These are phyloP conservation scores for Diabrotica balteata DNA, from an alignment of 2,888 invertebrate genomes.

Conservation along the genomic window DNA sequence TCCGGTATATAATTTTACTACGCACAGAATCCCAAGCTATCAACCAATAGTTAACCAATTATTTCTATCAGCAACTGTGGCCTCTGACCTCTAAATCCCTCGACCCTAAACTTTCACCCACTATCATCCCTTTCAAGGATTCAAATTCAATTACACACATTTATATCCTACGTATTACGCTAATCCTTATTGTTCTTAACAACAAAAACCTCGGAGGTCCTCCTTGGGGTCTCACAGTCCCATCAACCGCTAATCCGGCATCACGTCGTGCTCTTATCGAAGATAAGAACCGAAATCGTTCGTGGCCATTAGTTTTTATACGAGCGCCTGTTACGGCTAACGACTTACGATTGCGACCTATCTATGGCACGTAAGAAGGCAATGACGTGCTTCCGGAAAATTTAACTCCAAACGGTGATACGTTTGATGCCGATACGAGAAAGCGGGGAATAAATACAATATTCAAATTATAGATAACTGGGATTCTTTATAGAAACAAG, in stretches of 20 bases:
- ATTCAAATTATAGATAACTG: not conserved
- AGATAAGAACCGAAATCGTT: constrained; percentile 13
- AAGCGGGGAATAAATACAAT: not conserved
- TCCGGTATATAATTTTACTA: too few species aligned
- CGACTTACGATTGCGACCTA: constrained; percentile 1
- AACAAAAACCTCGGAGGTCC: constrained; percentile 13
- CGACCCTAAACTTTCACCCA: too few species aligned
- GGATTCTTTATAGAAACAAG: not conserved
- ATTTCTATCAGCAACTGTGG: too few species aligned
- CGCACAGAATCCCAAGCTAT: too few species aligned
- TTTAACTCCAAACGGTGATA: too few species aligned
- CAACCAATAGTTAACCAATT: too few species aligned
- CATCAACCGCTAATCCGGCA: constrained; percentile 14
- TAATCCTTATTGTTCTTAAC: constrained; percentile 1
- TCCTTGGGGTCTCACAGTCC: constrained; percentile 7
- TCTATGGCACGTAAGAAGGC: constrained; percentile 3
- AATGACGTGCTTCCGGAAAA: not conserved
- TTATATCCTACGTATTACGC: too few species aligned
- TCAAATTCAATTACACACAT: too few species aligned
- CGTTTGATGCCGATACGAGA: not conserved
- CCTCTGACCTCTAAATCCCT: too few species aligned
- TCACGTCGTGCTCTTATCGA: constrained; percentile 13
- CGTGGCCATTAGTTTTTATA: constrained; percentile 15
- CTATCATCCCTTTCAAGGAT: too few species aligned
- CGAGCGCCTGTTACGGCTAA: not conserved